phyloP scores from a whole-genome alignment of 1,140 invertebrate genomes.

The Lordiphosa stackelbergi region DNA sequence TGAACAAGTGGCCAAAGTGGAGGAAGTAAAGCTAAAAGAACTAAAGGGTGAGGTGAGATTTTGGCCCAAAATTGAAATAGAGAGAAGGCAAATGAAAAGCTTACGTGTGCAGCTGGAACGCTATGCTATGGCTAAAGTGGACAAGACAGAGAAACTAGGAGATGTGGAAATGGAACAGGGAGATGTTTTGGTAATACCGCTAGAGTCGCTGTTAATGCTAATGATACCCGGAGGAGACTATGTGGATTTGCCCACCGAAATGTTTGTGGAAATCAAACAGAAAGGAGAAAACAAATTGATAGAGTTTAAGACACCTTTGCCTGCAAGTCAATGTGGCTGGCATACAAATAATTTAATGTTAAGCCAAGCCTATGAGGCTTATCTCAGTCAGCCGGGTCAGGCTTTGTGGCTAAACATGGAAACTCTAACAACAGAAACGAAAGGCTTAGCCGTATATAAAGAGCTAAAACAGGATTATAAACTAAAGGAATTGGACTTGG shows the following conservation, averaged over 20 bases:
- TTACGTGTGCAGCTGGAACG: conserved; percentile 41
- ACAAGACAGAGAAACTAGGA: not conserved
- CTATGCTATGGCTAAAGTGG: conserved; percentile 9
- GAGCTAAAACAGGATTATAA: conserved; percentile 14
- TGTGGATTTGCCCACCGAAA: conserved; percentile 53
- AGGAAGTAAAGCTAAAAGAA: conserved; percentile 30
- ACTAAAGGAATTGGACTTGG: not conserved
- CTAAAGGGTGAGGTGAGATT: conserved; percentile 26
- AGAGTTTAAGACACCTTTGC: conserved; percentile 51
- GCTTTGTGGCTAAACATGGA: conserved; percentile 36
- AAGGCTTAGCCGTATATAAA: not conserved
- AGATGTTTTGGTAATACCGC: conserved; percentile 42
- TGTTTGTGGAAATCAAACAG: conserved; percentile 37
- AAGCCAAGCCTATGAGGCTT: conserved; percentile 31
- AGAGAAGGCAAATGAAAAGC: conserved; percentile 10
- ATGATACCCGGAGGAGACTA: conserved; percentile 37
- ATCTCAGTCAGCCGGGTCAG: conserved; percentile 17
- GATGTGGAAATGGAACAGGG: not conserved
- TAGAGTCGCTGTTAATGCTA: conserved; percentile 60
- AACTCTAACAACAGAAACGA: not conserved
- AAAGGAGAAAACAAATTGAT: conserved; percentile 30
- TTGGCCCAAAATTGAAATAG: conserved; percentile 18
- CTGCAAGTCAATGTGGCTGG: conserved; percentile 51
- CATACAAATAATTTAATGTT: conserved; percentile 50
- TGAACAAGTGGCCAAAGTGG: conserved; percentile 21